These are phyloP conservation scores for Apaloderma vittatum DNA, from an alignment of 2,113 vertebrate species.

Conservation along the genomic window DNA sequence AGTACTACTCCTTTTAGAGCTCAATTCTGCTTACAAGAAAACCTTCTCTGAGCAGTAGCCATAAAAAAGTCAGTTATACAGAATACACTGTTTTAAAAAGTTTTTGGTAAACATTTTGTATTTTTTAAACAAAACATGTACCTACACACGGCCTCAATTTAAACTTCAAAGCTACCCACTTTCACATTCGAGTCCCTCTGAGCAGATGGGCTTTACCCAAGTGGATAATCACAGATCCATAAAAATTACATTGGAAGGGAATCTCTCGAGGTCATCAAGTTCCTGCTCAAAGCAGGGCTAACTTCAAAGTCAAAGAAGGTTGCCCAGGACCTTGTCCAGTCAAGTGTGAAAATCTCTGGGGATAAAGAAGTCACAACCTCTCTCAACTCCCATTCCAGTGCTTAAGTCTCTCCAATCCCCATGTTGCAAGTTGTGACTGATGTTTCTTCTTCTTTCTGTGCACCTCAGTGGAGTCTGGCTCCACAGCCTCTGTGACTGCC, in stretches of 20 bases:
- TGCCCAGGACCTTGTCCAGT: too few relatives aligned
- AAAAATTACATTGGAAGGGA: background rate
- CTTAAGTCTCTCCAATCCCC: background rate
- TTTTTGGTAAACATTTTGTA: background rate
- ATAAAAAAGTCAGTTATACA: background rate
- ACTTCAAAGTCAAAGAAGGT: background rate
- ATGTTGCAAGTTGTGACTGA: background rate
- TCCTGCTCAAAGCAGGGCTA: background rate
- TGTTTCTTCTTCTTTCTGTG: background rate
- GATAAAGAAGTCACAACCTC: background rate
- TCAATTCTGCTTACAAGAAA: background rate
- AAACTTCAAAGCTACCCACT: background rate
- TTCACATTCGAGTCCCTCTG: background rate
- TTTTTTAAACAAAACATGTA: background rate
- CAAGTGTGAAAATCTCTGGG: background rate
- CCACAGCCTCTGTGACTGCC: background rate
- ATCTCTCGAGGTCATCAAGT: background rate
- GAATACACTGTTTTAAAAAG: background rate
- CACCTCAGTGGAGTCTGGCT: background rate
- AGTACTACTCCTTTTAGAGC: background rate
- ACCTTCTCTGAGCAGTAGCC: background rate
- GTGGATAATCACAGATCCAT: background rate
- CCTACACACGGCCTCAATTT: background rate
- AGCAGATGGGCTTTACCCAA: background rate
- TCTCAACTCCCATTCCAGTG: background rate